Percentiles rank a stretch among this genome's conserved stretches.
Evolutionary conservation across 2,113 vertebrate genomes (phyloP).

Genomic region (Hylia prasina): DNA sequence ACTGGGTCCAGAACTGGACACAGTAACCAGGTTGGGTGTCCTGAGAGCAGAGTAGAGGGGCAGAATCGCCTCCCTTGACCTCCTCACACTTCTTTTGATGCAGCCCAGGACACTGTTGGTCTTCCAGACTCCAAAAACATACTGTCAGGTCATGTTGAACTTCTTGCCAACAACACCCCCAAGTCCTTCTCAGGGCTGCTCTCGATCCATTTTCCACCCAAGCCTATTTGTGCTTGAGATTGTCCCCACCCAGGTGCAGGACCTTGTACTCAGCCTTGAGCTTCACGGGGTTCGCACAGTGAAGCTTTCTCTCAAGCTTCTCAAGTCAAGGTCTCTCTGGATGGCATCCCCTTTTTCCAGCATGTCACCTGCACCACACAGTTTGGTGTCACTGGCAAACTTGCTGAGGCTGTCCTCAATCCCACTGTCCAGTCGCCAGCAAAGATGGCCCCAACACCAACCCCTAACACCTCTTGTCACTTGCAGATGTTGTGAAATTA

Average conservation of each 20-base stretch:
- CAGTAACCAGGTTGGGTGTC: neutral
- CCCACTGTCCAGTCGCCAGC: accelerated
- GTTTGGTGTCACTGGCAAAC: neutral
- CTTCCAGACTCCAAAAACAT: neutral
- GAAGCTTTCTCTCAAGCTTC: neutral
- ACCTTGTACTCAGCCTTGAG: neutral
- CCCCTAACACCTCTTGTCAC: neutral
- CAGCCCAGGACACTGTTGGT: neutral
- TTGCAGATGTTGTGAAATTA: neutral
- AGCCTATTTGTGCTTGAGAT: neutral
- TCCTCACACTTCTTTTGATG: neutral
- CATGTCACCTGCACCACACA: accelerated
- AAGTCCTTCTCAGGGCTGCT: neutral
- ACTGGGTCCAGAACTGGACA: neutral
- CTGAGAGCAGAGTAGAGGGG: neutral
- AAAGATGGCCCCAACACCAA: neutral
- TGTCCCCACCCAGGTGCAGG: neutral
- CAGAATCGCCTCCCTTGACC: neutral
- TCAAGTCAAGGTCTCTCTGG: neutral
- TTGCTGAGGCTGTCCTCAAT: neutral
- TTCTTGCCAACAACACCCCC: neutral
- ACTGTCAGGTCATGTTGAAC: neutral
- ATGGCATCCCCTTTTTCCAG: neutral
- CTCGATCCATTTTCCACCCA: neutral
- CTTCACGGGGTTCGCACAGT: accelerated